These are phyloP conservation scores for Galaxias olidus DNA, from an alignment of 2,797 vertebrate species.

Conservation along the genomic window DNA sequence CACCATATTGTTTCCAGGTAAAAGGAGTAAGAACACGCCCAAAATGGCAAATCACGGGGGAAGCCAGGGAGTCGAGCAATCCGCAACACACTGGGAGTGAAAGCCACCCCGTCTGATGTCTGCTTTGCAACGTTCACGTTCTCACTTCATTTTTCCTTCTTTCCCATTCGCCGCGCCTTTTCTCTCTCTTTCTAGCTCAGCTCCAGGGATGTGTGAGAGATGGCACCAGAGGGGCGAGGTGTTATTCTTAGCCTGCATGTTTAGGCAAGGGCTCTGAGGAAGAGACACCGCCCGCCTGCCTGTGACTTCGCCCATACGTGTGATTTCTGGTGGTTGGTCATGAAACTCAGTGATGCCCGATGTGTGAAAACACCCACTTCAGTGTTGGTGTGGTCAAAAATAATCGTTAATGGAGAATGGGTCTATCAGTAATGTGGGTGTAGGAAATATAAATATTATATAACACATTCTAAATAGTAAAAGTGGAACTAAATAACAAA, in stretches of 20 bases:
- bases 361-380: constrained; percentile 25
- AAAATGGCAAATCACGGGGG: neutral
- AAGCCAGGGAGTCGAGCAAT: neutral
- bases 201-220: constrained; percentile 52
- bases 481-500: neutral
- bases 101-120: no score
- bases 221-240: constrained; percentile 67
- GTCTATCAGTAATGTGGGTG: neutral
- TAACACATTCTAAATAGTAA: no score
- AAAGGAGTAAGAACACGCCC: neutral
- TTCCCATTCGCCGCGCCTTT: neutral
- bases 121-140: neutral
- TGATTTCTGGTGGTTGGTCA: constrained; percentile 54
- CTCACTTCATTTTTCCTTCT: neutral
- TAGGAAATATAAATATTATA: neutral
- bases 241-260: constrained; percentile 62
- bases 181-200: constrained; percentile 24
- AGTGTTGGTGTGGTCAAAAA: constrained; percentile 20
- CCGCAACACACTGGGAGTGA: neutral
- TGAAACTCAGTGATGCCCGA: constrained; percentile 32
- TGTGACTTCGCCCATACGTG: constrained; percentile 41
- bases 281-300: constrained; percentile 11
- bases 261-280: constrained; percentile 26
- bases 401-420: constrained; percentile 3
- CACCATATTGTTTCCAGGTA: no score